These are phyloP conservation scores for Trogon surrucura DNA, from an alignment of 2,113 vertebrate genomes.

Conservation along the genomic window DNA sequence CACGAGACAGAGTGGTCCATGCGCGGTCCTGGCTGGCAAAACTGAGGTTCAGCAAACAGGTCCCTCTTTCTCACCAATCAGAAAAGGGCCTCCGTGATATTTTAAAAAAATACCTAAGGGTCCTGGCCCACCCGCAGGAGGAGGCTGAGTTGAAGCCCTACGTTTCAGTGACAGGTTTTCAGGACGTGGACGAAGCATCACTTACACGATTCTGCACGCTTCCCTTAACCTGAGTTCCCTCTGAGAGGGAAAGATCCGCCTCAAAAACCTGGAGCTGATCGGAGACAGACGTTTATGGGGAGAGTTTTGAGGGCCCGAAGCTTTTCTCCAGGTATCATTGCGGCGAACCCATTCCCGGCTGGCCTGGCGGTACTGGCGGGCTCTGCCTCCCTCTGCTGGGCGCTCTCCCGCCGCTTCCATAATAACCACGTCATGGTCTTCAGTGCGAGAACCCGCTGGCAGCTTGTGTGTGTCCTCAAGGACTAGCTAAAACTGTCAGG, in stretches of 20 bases:
- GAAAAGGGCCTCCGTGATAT: neutral
- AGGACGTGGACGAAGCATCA: accelerated
- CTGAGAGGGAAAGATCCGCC: neutral
- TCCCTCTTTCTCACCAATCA: accelerated
- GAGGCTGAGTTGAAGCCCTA: neutral
- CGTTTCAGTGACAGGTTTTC: neutral
- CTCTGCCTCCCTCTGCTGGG: no score
- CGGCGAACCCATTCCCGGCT: no score
- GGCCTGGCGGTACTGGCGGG: no score
- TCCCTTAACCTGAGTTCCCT: no score
- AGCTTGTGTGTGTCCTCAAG: accelerated
- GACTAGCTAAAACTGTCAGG: accelerated
- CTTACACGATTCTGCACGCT: no score
- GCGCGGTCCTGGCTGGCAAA: neutral
- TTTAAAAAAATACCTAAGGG: neutral
- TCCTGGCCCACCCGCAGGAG: neutral
- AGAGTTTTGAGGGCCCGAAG: accelerated
- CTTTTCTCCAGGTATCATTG: accelerated
- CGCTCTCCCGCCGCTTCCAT: no score
- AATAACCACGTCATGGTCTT: no score
- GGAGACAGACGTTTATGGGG: accelerated
- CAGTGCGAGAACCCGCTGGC: neutral
- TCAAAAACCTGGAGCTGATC: no score
- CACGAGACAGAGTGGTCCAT: accelerated
- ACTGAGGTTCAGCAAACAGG: neutral